A percentile compares a stretch with the other conserved stretches of the same genome.
Evolutionary conservation across 2,888 invertebrate species (phyloP).

Genomic region (Tipula confusa): DNA sequence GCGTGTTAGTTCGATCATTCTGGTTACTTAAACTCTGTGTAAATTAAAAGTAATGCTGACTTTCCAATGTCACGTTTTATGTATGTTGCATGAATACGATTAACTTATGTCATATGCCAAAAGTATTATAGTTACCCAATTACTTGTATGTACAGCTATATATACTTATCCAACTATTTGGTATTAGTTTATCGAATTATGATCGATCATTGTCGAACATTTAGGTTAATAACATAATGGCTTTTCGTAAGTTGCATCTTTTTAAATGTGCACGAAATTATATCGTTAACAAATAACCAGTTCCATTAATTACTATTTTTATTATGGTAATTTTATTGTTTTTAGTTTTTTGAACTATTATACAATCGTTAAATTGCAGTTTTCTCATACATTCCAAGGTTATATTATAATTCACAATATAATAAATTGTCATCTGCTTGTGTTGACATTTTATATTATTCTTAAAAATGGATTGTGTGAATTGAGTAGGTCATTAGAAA

Average conservation of each 20-base stretch:
- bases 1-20: not conserved
- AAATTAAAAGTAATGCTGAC: too few relatives aligned
- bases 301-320: not conserved
- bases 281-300: not conserved
- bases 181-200: not conserved
- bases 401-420: not conserved
- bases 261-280: not conserved
- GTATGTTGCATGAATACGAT: not conserved
- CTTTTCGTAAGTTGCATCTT: not conserved
- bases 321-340: not conserved
- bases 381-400: not conserved
- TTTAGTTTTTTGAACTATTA: not conserved
- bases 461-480: not conserved
- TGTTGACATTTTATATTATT: not conserved
- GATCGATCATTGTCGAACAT: too few relatives aligned
- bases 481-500: not conserved
- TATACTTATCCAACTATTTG: not conserved
- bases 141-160: not conserved
- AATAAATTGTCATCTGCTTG: not conserved
- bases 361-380: not conserved
- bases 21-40: too few relatives aligned
- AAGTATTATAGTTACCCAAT: not conserved
- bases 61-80: not conserved
- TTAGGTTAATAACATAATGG: not conserved
- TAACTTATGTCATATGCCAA: not conserved